Base-by-base conservation (phyloP, 2,888 invertebrate species). In the Lithophane leautieri region DNA sequence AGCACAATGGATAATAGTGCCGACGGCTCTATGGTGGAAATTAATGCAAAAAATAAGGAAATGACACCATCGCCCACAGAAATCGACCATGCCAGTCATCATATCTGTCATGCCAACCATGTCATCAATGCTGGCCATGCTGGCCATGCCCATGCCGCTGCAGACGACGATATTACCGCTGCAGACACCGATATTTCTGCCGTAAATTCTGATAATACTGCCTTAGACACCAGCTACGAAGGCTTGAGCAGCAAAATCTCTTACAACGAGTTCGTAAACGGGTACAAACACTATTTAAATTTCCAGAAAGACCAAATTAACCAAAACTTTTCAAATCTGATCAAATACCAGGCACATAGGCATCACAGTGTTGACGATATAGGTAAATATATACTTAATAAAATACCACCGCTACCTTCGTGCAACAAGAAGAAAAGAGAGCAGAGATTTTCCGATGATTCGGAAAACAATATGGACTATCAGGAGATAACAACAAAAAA, bases 361-460 rank as follows among this genome's bases (percentile, higher is more conserved):
- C 96, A 96, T 71, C 96, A 96, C 62, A 94, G 88, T 22, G 95
- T 96, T 7, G 94, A 96, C 56, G 95, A 95, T 72, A 95, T 96
- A 14, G 96, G 96, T n/a, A 96, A 95, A 80, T 95, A 84, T 71
- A 96, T 96, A 68, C 83, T 95, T 2, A 89, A 92, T 50, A 96
- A 95, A 88, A 87, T 96, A 78, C 96, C 96, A 9, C 86, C 86
- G 25, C 14, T 94, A 60, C 90, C 93, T 11, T 47, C 83, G 2
- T 6, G 4, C 9, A 34, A 42, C 16, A 50, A 34, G 1, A 58
- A 8, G 19, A 75, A 79, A 34, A 89, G 87, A 81, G 66, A 84
- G 25, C 89, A 86, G 70, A 73, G 88, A 28, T 91, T 92, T 76
- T 92, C 92, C 54, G 94, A 94, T 40, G 92, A 94, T 28, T 86